These are phyloP conservation scores for Seriola rivoliana DNA, from an alignment of 2,113 vertebrate genomes.

Conservation along the genomic window DNA sequence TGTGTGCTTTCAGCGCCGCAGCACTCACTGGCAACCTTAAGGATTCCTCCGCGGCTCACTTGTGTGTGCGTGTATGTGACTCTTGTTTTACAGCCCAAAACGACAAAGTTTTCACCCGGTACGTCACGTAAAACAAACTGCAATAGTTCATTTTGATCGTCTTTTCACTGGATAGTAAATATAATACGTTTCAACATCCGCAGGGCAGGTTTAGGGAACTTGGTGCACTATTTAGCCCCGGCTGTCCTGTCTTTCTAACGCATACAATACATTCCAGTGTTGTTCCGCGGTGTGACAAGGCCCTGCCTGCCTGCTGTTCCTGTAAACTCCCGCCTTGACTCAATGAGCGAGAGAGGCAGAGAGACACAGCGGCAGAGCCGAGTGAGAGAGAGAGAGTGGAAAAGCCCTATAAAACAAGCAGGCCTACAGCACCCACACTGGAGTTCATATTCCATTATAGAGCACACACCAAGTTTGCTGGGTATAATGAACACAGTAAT, in stretches of 20 bases:
- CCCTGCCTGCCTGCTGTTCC: slow-evolving; percentile 88
- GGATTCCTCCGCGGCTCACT: slow-evolving; percentile 84
- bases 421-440: slow-evolving; percentile 61
- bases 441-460: slow-evolving; percentile 68
- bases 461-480: slow-evolving; percentile 55
- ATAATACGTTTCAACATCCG: background rate
- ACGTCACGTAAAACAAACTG: background rate
- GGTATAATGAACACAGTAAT: slow-evolving; percentile 43
- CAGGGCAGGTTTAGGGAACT: slow-evolving; percentile 74
- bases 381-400: slow-evolving; percentile 57
- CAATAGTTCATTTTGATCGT: slow-evolving; percentile 33
- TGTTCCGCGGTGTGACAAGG: slow-evolving; percentile 85
- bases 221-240: slow-evolving; percentile 84
- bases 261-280: slow-evolving; percentile 90
- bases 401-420: slow-evolving; percentile 73
- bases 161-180: slow-evolving; percentile 26
- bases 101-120: slow-evolving; percentile 18
- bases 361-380: slow-evolving; percentile 41
- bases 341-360: slow-evolving; percentile 73
- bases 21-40: slow-evolving; percentile 83
- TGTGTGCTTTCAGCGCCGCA: slow-evolving; percentile 85
- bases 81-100: slow-evolving; percentile 78
- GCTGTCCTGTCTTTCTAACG: slow-evolving; percentile 84
- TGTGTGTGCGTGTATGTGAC: slow-evolving; percentile 81
- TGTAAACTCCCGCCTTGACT: slow-evolving; percentile 89